phyloP scores from a whole-genome alignment of 2,888 invertebrate species.

The Galerucella nymphaeae region DNA sequence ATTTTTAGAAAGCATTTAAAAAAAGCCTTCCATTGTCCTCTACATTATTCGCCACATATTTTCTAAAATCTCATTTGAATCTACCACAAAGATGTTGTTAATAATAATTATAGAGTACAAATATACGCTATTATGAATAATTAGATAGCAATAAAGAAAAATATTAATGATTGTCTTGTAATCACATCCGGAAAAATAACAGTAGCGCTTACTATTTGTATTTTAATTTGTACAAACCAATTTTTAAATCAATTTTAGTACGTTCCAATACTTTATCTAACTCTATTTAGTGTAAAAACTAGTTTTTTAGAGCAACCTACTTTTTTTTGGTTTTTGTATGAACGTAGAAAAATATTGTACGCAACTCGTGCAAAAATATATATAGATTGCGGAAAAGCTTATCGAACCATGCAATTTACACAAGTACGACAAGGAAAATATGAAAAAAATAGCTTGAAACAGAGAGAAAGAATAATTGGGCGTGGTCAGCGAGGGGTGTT shows the following conservation, averaged over 20 bases:
- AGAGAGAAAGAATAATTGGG: no score
- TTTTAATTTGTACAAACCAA: not conserved
- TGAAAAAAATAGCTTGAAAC: no score
- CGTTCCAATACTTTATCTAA: no score
- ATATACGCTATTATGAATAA: not conserved
- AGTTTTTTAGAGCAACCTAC: no score
- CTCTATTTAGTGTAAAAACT: no score
- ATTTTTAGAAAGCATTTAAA: not conserved
- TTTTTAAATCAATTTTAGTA: not conserved
- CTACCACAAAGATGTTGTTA: not conserved
- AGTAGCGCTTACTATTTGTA: not conserved
- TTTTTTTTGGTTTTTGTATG: no score
- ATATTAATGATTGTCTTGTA: not conserved
- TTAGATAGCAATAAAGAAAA: not conserved
- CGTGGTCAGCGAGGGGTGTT: no score
- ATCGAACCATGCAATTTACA: no score
- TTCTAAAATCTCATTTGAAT: not conserved
- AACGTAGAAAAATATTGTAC: no score
- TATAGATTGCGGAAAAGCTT: no score
- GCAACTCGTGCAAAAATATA: no score
- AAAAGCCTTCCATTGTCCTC: not conserved
- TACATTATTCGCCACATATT: not conserved
- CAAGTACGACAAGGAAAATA: no score
- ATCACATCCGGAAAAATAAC: slow-evolving; percentile 3
- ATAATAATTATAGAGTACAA: not conserved